Conservation (phyloP, 2,797 vertebrate genomes). For the Vultur gryphus region DNA sequence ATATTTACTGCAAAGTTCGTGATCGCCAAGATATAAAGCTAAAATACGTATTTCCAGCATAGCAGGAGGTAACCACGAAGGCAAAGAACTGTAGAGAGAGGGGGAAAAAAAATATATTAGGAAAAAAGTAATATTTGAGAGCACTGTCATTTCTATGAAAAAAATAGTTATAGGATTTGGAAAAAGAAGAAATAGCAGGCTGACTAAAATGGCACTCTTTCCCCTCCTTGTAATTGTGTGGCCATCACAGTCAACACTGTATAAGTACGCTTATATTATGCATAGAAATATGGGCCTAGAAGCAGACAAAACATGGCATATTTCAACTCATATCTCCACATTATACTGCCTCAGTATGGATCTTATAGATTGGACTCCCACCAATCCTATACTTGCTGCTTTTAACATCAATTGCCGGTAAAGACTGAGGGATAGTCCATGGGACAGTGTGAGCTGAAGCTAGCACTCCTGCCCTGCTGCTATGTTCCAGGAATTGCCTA, state of each 20-base stretch:
- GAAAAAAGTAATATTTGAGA: background rate
- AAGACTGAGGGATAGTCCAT: background rate
- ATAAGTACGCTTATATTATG: background rate
- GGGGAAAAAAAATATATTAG: background rate
- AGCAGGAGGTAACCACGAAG: conserved; percentile 84
- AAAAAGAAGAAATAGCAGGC: background rate
- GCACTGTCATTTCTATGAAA: background rate
- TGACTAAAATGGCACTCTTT: background rate
- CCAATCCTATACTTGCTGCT: background rate
- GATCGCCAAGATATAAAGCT: conserved; percentile 85
- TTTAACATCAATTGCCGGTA: background rate
- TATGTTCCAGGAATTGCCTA: background rate
- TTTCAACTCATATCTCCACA: background rate
- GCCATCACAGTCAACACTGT: background rate
- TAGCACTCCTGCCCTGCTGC: background rate
- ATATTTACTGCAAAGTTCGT: conserved; percentile 72
- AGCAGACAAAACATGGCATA: background rate
- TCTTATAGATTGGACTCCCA: background rate
- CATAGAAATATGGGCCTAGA: background rate
- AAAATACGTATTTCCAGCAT: conserved; percentile 84
- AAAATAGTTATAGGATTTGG: background rate
- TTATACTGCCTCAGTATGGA: background rate
- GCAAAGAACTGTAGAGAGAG: conserved; percentile 77
- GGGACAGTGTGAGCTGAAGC: background rate
- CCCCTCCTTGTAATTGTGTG: background rate